phyloP scores from a whole-genome alignment of 2,113 vertebrate species.

The Notothenia rossii region DNA sequence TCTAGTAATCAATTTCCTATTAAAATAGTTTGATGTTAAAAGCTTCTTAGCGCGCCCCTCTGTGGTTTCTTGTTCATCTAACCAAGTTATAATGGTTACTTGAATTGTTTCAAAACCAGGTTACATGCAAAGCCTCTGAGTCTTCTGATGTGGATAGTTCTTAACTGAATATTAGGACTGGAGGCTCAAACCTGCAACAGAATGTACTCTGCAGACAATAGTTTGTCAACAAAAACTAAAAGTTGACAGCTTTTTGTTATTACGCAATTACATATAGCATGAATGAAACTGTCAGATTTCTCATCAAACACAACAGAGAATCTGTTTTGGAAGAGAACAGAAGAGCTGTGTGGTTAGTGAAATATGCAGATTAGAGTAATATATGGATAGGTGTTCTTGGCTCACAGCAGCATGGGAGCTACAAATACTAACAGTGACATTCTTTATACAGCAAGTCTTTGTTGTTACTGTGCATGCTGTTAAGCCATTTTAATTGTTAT shows the following conservation, averaged over 20 bases:
- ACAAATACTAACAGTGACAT: background rate
- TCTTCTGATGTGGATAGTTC: conserved; percentile 26
- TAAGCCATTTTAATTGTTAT: conserved; percentile 37
- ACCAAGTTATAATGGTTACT: conserved; percentile 18
- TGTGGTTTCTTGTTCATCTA: background rate
- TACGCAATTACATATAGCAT: background rate
- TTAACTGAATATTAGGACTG: conserved; percentile 22
- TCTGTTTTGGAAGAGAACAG: background rate
- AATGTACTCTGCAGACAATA: background rate
- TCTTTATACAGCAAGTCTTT: background rate
- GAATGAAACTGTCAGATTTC: background rate
- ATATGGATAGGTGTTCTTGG: background rate
- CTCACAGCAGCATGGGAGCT: background rate
- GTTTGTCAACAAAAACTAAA: background rate
- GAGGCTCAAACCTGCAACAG: background rate
- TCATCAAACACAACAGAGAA: background rate
- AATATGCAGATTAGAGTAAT: conserved; percentile 2
- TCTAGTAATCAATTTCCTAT: background rate
- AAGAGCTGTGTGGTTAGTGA: background rate
- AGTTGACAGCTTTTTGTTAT: background rate
- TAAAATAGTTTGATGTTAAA: background rate
- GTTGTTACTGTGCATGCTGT: background rate
- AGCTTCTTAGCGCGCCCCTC: conserved; percentile 1
- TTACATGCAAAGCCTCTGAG: conserved; percentile 24
- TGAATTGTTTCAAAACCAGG: conserved; percentile 19